Percentiles rank a stretch among this genome's conserved stretches.
Conservation (phyloP, 2,113 vertebrate genomes). For the Petromus typicus region DNA sequence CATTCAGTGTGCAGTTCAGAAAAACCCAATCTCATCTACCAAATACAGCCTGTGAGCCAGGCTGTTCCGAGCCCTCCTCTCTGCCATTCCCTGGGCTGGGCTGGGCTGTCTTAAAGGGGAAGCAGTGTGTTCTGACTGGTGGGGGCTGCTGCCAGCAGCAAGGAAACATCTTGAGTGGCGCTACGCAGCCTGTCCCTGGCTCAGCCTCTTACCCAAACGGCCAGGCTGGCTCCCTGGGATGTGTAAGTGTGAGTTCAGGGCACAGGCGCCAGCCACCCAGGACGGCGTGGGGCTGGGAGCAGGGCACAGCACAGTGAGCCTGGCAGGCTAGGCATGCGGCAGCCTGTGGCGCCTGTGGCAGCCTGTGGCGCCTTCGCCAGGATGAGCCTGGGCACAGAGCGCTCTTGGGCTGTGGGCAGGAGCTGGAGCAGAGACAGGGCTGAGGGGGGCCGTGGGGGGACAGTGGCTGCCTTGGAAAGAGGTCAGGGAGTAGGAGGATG, state of each 20-base stretch:
- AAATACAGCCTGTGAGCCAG: constrained; percentile 62
- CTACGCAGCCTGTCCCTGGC: constrained; percentile 71
- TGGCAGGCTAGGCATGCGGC: constrained; percentile 15
- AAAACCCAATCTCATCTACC: constrained; percentile 68
- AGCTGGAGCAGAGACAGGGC: constrained; percentile 9
- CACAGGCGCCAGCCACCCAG: constrained; percentile 53
- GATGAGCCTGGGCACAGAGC: neutral
- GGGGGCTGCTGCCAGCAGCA: constrained; percentile 67
- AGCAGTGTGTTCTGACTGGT: constrained; percentile 79
- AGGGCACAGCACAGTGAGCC: constrained; percentile 54
- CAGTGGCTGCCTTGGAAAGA: constrained; percentile 61
- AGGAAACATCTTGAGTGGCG: constrained; percentile 70
- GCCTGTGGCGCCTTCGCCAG: neutral
- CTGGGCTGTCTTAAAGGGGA: constrained; percentile 83
- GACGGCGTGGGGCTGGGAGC: constrained; percentile 51
- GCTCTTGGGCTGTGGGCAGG: constrained; percentile 52
- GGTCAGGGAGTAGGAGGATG: constrained; percentile 74
- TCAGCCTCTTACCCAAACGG: constrained; percentile 72
- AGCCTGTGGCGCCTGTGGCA: neutral
- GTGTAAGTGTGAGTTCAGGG: constrained; percentile 79
- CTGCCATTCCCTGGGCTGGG: constrained; percentile 76
- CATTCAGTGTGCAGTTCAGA: neutral
- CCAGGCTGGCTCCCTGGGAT: constrained; percentile 71
- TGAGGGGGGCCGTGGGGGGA: constrained; percentile 24
- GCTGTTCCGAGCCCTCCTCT: constrained; percentile 76